A percentile compares a stretch with the other conserved stretches of the same genome.
These are phyloP conservation scores for Eubasilissa splendida DNA, from an alignment of 2,888 invertebrate species.

Conservation along the genomic window DNA sequence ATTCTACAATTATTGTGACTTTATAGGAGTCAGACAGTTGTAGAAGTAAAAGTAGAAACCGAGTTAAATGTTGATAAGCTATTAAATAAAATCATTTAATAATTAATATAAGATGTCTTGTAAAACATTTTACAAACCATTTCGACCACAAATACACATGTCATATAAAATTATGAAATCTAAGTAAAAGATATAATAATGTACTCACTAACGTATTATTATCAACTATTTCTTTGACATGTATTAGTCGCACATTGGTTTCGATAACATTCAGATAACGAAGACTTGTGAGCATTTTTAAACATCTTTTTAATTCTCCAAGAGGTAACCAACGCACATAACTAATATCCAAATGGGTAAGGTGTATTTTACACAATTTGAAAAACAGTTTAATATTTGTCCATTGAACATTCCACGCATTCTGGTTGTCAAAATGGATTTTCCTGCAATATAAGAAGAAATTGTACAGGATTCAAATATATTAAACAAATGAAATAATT, in stretches of 20 bases:
- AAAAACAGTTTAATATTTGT: conserved; percentile 11
- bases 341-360: conserved; percentile 32
- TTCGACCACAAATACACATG: no score
- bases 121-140: no score
- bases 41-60: no score
- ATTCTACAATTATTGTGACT: no score
- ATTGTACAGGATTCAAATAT: not conserved
- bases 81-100: no score
- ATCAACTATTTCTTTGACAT: conserved; percentile 25
- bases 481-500: not conserved
- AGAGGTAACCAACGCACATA: conserved; percentile 31
- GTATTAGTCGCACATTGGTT: conserved; percentile 13
- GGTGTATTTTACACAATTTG: not conserved
- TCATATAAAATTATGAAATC: not conserved
- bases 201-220: conserved; percentile 5
- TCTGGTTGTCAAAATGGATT: conserved; percentile 17
- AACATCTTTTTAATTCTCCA: not conserved
- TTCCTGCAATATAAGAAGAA: conserved; percentile 14
- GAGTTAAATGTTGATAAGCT: no score
- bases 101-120: no score
- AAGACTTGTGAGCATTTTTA: not conserved
- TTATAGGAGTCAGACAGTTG: no score
- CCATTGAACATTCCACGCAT: conserved; percentile 14
- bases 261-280: conserved; percentile 35
- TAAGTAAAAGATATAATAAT: not conserved